Percentiles rank a stretch among this genome's conserved stretches.
These are phyloP conservation scores for Cerceris ruficornis DNA, from an alignment of 2,888 invertebrate genomes.

Conservation along the genomic window DNA sequence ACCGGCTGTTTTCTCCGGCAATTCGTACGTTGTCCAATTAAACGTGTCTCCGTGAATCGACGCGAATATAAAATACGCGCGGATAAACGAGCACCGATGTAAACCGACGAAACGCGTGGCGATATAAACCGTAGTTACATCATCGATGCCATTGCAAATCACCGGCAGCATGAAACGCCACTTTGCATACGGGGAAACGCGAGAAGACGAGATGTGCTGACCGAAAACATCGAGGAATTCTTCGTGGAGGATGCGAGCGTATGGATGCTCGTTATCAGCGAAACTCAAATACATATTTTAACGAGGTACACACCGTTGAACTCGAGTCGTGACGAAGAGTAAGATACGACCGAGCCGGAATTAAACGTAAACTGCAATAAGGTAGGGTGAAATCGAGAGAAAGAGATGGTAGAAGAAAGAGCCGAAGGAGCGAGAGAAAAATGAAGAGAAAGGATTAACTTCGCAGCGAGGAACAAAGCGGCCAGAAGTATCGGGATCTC, in stretches of 20 bases:
- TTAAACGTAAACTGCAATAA: conserved; percentile 32
- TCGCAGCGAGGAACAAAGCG: conserved; percentile 42
- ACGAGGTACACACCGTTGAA: conserved; percentile 51
- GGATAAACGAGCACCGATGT: background rate
- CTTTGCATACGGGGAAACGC: too few species aligned
- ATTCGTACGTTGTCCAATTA: conserved; percentile 43
- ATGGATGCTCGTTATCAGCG: conserved; percentile 55
- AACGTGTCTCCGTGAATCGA: conserved; percentile 32
- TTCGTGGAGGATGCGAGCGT: conserved; percentile 13
- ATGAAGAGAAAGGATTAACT: conserved; percentile 9
- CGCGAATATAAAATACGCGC: background rate
- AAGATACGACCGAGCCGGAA: conserved; percentile 54
- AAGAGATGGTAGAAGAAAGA: background rate
- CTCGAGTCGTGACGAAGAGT: conserved; percentile 57
- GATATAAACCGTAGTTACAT: too few species aligned
- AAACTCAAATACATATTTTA: conserved; percentile 50
- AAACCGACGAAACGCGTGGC: background rate
- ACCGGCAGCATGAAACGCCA: too few species aligned
- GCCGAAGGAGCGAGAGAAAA: background rate
- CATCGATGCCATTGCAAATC: too few species aligned
- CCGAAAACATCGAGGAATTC: background rate
- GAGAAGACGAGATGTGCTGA: too few species aligned
- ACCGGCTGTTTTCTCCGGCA: conserved; percentile 39
- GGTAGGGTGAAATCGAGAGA: background rate
- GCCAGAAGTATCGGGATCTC: background rate